Evolutionary conservation across 2,888 invertebrate genomes (phyloP).

Genomic region (Nyleta sp.): DNA sequence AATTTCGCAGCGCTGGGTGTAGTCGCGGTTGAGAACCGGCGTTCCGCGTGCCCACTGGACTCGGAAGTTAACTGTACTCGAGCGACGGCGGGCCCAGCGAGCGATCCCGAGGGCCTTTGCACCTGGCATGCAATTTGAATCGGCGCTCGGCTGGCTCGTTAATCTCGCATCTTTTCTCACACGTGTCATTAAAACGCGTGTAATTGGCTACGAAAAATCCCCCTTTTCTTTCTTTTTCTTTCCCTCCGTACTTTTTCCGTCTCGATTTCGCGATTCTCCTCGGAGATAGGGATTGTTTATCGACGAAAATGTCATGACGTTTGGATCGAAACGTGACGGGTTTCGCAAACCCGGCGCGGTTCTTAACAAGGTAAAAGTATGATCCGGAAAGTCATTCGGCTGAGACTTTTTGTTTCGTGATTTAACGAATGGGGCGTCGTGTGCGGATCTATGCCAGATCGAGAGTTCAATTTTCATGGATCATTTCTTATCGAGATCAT

Average conservation of each 20-base stretch:
- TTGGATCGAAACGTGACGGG: conserved; percentile 17
- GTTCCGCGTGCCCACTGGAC: conserved; percentile 31
- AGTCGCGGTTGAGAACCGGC: conserved; percentile 33
- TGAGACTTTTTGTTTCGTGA: too few species aligned
- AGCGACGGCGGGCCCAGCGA: conserved; percentile 35
- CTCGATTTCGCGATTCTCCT: neutral
- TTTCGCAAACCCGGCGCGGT: neutral
- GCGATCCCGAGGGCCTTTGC: conserved; percentile 44
- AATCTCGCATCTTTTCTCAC: conserved; percentile 54
- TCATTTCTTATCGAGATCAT: too few species aligned
- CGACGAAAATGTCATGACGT: conserved; percentile 37
- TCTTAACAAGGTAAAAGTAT: too few species aligned
- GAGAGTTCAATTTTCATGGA: too few species aligned
- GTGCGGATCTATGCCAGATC: too few species aligned
- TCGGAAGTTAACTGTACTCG: conserved; percentile 60
- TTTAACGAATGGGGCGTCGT: too few species aligned
- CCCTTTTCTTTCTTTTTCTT: neutral
- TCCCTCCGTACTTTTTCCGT: neutral
- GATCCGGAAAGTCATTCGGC: too few species aligned
- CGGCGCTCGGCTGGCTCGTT: conserved; percentile 33
- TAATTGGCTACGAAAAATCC: conserved; percentile 46
- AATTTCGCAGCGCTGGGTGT: conserved; percentile 39
- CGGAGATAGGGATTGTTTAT: conserved; percentile 4
- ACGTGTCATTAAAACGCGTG: conserved; percentile 47
- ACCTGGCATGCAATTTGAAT: conserved; percentile 58